Base-by-base conservation (phyloP, 2,797 vertebrate species). In the Periophthalmus magnuspinnatus region DNA sequence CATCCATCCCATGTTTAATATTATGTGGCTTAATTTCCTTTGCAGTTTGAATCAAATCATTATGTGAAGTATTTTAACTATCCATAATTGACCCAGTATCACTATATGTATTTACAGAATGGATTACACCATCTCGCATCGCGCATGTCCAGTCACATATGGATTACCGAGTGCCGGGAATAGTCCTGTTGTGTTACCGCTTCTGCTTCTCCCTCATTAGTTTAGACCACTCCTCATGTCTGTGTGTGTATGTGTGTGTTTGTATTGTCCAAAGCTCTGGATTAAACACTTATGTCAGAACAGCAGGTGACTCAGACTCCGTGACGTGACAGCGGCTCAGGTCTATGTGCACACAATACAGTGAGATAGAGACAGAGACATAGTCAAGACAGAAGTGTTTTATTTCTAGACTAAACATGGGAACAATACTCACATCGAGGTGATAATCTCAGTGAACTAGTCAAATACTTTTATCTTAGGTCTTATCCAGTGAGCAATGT, bases 241-340 rank as follows among this genome's bases (percentile, higher is more conserved):
- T 78, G 70, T 78, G 62, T 72, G 65, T 8, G 34, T 36, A 76
- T 78, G 71, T 75, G 62, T 72, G 63, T 11, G 80, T 79, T 84
- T 84, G 74, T 76, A 78, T 74, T 78, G 78, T 68, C 65, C 41
- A 24, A 16, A 50, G 75, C 63, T 47, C 66, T 69, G 28, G 79
- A 84, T 89, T 81, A 58, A 58, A 86, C 62, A 61, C 72, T 80
- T 66, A 80, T 74, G 78, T 75, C 76, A 73, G 77, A 80, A 83
- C 64, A 85, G 74, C 84, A 84, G 85, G 83, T 86, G 79, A 89
- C 74, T 62, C 57, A 67, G n/a, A 65, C 56, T 84, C 68, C 69
- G 3, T 86, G 77, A 81, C 52, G 22, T 69, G 21, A 33, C 56
- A 55, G 58, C 64, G 62, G 62, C 64, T 56, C 17, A 69, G 65